Evolutionary conservation across 2,888 invertebrate species (phyloP).

Genomic region (Rhabditoides inermis): DNA sequence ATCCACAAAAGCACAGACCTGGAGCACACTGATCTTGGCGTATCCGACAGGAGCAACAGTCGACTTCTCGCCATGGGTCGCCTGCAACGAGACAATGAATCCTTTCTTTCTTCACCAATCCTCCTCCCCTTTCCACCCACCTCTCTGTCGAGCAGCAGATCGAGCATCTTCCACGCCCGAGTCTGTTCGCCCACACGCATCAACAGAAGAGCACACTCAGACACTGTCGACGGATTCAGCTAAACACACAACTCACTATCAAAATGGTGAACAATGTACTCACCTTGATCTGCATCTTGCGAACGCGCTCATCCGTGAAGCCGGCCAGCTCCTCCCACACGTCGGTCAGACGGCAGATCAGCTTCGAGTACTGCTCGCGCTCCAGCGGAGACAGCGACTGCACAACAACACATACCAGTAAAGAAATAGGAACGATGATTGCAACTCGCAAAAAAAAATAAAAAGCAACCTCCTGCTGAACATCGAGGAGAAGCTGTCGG

Average conservation of each 20-base stretch:
- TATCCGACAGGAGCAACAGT: slow-evolving; percentile 22
- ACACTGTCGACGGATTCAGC: slow-evolving; percentile 2
- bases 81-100: no score
- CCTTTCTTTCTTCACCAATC: background rate
- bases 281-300: slow-evolving; percentile 24
- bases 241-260: no score
- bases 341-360: slow-evolving; percentile 24
- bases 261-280: no score
- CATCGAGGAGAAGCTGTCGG: slow-evolving; percentile 22
- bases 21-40: no score
- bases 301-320: slow-evolving; percentile 22
- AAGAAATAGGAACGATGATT: background rate
- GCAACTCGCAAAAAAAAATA: background rate
- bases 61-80: slow-evolving; percentile 20
- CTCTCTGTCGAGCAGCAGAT: slow-evolving; percentile 19
- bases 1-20: no score
- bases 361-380: slow-evolving; percentile 21
- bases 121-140: background rate
- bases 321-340: slow-evolving; percentile 35
- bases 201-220: slow-evolving; percentile 25
- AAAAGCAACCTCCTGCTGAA: slow-evolving; percentile 22
- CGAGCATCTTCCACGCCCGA: slow-evolving; percentile 24
- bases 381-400: slow-evolving; percentile 20
- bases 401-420: slow-evolving; percentile 3
- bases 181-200: slow-evolving; percentile 26